Percentiles rank a stretch among this genome's conserved stretches.
Evolutionary conservation across 2,888 invertebrate species (phyloP).

Genomic region (Caenorhabditis sulstoni): DNA sequence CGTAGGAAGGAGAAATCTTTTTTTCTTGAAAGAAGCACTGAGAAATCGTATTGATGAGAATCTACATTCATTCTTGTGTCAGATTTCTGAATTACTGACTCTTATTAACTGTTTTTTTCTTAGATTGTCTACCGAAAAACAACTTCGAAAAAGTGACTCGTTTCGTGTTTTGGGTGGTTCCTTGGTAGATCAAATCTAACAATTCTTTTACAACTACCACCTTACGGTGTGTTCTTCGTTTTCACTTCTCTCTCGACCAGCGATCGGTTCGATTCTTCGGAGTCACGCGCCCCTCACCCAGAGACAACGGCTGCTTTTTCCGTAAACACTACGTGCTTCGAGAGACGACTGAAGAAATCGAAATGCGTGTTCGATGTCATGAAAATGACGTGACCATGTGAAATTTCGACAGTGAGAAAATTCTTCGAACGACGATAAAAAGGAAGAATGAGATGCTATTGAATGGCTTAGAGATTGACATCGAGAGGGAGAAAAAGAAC

Average conservation of each 20-base stretch:
- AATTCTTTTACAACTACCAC: constrained; percentile 28
- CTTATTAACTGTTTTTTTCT: too few species aligned
- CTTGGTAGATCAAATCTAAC: constrained; percentile 39
- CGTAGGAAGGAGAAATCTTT: neutral
- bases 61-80: too few species aligned
- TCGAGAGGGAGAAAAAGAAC: neutral
- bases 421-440: neutral
- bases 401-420: neutral
- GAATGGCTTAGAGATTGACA: neutral
- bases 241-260: constrained; percentile 17
- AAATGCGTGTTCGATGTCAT: constrained; percentile 1
- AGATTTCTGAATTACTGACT: too few species aligned
- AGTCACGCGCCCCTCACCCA: constrained; percentile 27
- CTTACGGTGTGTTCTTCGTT: constrained; percentile 21
- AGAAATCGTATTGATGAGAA: too few species aligned
- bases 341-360: neutral
- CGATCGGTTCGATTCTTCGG: constrained; percentile 4
- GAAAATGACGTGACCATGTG: neutral
- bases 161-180: constrained; percentile 1
- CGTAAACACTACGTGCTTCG: constrained; percentile 25
- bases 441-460: neutral
- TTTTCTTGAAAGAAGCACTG: neutral
- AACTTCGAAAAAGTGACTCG: too few species aligned
- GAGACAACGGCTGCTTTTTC: constrained; percentile 9
- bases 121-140: too few species aligned